Evolutionary conservation across 2,113 vertebrate species (phyloP).

Genomic region (Fulmarus glacialis): DNA sequence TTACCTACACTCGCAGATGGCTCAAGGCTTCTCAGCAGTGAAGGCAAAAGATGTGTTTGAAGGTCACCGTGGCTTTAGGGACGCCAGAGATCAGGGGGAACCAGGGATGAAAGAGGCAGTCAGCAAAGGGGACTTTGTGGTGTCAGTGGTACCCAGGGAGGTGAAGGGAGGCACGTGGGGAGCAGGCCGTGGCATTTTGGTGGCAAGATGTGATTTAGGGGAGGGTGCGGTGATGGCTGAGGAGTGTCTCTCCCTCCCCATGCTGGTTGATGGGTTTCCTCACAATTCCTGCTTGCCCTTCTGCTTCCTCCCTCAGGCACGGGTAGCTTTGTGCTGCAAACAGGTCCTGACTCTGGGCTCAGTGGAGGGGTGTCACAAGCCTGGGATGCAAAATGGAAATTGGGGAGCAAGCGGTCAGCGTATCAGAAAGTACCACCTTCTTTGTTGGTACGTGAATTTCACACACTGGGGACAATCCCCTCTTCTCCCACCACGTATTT

Average conservation of each 20-base stretch:
- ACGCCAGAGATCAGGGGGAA: neutral
- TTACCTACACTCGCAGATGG: neutral
- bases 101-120: fast-evolving
- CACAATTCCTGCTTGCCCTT: neutral
- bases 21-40: neutral
- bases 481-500: neutral
- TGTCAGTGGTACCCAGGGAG: neutral
- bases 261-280: neutral
- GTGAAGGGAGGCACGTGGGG: neutral
- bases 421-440: neutral
- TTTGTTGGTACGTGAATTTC: neutral
- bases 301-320: neutral
- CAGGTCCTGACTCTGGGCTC: neutral
- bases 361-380: neutral
- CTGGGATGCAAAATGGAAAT: neutral
- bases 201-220: neutral
- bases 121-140: neutral
- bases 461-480: fast-evolving
- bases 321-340: neutral
- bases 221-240: neutral
- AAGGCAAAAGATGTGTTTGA: neutral
- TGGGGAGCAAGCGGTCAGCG: neutral
- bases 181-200: neutral
- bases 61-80: neutral
- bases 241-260: neutral